Evolutionary conservation across 2,797 vertebrate genomes (phyloP), one percentile per base, ranked within the genome.

Genomic region (Muraenolepis orangiensis): DNA sequence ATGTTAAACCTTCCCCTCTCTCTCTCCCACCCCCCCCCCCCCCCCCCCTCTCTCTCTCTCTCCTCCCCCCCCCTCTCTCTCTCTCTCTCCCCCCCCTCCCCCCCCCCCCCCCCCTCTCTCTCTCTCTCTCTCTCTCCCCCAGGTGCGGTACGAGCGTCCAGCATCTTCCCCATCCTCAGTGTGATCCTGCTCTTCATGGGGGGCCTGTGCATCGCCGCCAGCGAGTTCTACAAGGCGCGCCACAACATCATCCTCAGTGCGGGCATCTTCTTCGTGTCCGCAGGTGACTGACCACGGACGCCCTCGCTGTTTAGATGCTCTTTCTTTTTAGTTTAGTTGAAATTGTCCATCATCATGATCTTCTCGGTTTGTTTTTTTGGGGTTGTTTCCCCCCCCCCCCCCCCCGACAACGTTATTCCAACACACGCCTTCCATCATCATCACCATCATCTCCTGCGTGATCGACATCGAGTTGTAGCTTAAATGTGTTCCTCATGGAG

Each of bases 181-280:
- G 97, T 99, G 91, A 97, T 98, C 91, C 95, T 99, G 90, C 97
- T 99, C 85, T 98, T 99, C 94, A 98, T 98, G 96, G 97, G 96
- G 77, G 97, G 97, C 66, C 95, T 99, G 88, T 99, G 97, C 92
- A 97, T 99, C 81, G 97, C 97, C 82, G 97, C 97, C 94, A 99
- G 97, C 72, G 97, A 99, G 94, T 98, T 99, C 95, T 99, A 98
- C 94, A 98, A 98, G 94, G 95, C 97, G 75, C 96, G 96, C 84
- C 97, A 98, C 94, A 98, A 99, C 96, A 98, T 99, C 94, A 98
- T 99, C 93, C 96, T 99, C 93, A 98, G 97, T 76, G 95, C 97
- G 1, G 97, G 97, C 86, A 98, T 98, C 92, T 96, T 98, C 94
- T 98, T 98, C 71, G 97, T 99, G 92, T 97, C 97, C 66, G 96